phyloP scores from a whole-genome alignment of 2,113 vertebrate species.

The Hypanus sabinus region DNA sequence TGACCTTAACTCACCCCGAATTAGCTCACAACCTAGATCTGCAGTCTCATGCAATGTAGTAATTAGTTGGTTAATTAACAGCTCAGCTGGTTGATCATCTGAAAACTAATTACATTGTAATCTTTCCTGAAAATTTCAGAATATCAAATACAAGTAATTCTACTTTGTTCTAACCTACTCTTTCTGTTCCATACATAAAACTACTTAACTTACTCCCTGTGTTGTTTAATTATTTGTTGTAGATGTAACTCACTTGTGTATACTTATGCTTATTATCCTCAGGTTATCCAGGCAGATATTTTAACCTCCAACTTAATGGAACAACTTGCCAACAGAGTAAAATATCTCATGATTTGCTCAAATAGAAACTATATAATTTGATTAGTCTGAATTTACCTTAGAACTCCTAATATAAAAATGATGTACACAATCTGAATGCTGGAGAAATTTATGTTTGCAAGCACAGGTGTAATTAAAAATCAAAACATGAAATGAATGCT shows the following conservation, averaged over 20 bases:
- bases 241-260: not conserved
- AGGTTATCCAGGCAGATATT: not conserved
- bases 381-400: not conserved
- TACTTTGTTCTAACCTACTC: not conserved
- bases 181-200: not conserved
- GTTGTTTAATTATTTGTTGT: not conserved
- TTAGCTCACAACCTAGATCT: not conserved
- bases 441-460: not conserved
- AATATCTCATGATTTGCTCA: not conserved
- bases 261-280: not conserved
- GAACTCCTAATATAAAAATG: not conserved
- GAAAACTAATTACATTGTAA: not conserved
- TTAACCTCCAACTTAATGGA: not conserved
- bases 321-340: not conserved
- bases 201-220: not conserved
- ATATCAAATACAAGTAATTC: not conserved
- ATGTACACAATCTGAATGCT: not conserved
- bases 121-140: not conserved
- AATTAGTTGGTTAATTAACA: slow-evolving; percentile 29
- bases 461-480: not conserved
- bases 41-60: not conserved
- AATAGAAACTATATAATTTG: not conserved
- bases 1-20: not conserved
- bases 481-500: not conserved
- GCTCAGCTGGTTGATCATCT: slow-evolving; percentile 4